phyloP scores from a whole-genome alignment of 2,797 vertebrate species.

The Apodemus agrarius region DNA sequence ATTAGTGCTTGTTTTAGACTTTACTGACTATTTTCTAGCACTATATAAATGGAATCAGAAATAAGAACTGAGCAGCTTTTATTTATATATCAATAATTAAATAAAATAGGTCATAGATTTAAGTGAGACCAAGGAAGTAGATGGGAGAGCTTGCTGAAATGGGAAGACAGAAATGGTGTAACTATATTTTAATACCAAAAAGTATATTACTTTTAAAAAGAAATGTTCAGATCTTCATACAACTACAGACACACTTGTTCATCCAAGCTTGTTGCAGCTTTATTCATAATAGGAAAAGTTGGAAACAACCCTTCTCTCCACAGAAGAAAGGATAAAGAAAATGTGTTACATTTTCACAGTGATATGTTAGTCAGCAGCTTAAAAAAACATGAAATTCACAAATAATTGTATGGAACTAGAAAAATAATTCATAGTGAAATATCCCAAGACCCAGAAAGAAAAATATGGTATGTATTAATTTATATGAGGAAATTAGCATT shows the following conservation, averaged over 20 bases:
- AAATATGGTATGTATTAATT: not conserved
- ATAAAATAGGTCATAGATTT: not conserved
- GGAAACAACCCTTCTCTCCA: not conserved
- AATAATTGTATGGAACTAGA: too few species aligned
- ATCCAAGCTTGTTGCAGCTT: not conserved
- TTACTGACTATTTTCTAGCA: not conserved
- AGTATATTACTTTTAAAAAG: not conserved
- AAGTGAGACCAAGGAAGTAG: not conserved
- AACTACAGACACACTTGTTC: not conserved
- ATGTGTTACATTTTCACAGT: not conserved
- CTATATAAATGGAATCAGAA: not conserved
- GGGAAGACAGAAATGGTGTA: not conserved
- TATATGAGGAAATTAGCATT: not conserved
- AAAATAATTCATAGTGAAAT: not conserved
- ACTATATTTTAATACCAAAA: not conserved
- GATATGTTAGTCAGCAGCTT: not conserved
- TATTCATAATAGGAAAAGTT: too few species aligned
- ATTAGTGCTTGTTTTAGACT: not conserved
- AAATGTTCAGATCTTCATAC: not conserved
- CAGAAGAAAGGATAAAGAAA: not conserved
- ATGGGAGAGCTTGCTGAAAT: not conserved
- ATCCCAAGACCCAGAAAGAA: too few species aligned
- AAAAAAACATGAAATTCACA: not conserved
- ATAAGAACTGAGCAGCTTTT: not conserved
- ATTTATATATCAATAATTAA: not conserved